Percentiles rank a stretch among this genome's conserved stretches.
Conservation (phyloP, 2,888 invertebrate genomes). For the Zootermopsis nevadensis region DNA sequence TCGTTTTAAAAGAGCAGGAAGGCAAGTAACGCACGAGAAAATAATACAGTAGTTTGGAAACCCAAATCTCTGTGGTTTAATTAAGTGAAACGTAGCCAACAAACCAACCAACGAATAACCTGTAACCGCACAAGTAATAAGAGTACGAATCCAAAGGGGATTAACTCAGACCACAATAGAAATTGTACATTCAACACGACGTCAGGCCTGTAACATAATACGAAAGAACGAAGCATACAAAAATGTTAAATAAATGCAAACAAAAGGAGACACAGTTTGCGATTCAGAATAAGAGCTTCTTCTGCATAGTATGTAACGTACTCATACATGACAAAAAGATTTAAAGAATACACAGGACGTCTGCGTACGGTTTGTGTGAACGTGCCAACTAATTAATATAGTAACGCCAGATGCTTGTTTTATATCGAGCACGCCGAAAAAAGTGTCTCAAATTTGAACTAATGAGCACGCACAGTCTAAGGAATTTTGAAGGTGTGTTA, state of each 20-base stretch:
- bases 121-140: not conserved
- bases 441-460: no score
- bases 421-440: no score
- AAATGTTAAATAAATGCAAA: not conserved
- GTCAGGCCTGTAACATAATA: not conserved
- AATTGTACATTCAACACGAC: not conserved
- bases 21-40: not conserved
- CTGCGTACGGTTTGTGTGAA: no score
- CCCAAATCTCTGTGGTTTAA: conserved; percentile 45
- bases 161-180: not conserved
- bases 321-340: no score
- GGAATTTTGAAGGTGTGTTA: no score
- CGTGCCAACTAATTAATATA: no score
- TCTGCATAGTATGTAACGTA: not conserved
- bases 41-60: conserved; percentile 24
- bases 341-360: no score
- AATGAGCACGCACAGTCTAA: no score
- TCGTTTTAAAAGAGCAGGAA: not conserved
- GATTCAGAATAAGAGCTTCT: not conserved
- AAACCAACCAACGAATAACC: not conserved
- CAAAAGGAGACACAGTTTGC: not conserved
- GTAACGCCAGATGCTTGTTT: no score
- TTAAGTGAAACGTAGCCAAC: conserved; percentile 42
- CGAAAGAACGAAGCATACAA: not conserved
- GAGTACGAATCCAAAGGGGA: not conserved